Base-by-base conservation (phyloP, 2,888 invertebrate species). In the Melangyna quadrimaculata region DNA sequence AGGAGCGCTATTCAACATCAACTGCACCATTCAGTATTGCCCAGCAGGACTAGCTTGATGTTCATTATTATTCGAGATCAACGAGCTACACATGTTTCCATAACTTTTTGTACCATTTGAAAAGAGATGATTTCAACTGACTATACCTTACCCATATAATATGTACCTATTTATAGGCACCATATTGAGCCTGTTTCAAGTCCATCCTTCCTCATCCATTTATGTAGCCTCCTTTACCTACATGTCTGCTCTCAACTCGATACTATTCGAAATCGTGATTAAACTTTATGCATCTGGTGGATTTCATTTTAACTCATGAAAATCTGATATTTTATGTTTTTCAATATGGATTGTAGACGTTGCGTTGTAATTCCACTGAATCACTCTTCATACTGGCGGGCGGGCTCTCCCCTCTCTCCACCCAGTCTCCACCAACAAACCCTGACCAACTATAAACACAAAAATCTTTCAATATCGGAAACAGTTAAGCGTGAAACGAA, bases 31-130 rank as follows among this genome's bases (percentile, higher is more conserved):
- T 67, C 48, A 57, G 57, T 51, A 53, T n/a, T n/a, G 70, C 22
- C 29, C 37, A n/a, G 37, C n/a, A 55, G 24, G n/a, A 9, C 2
- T 24, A 19, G 27, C 53, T 32, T 59, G 78, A 57, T 78, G 70
- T 78, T 83, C 78, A 74, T 78, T 83, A 78, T 78, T 78, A 78
- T 83, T 78, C 65, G 45, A 22, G 70, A 73, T 83, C 78, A 78
- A 74, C 74, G 78, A 63, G 57, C 67, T 78, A 78, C 78, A 83
- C 63, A 83, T 83, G 78, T 78, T 78, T 83, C 63, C 69, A 83
- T 70, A 82, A 61, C 57, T 82, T 73, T 61, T 67, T 59, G 53
- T 24, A 37, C 6, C 61, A 3, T 7, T 35, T 53, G 48, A 72
- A 57, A 55, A 27, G 73, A 14, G 57, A 71, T 57, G 71, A 65